phyloP scores from a whole-genome alignment of 1,140 invertebrate genomes.

The Pachyrhynchus sulphureomaculatus region DNA sequence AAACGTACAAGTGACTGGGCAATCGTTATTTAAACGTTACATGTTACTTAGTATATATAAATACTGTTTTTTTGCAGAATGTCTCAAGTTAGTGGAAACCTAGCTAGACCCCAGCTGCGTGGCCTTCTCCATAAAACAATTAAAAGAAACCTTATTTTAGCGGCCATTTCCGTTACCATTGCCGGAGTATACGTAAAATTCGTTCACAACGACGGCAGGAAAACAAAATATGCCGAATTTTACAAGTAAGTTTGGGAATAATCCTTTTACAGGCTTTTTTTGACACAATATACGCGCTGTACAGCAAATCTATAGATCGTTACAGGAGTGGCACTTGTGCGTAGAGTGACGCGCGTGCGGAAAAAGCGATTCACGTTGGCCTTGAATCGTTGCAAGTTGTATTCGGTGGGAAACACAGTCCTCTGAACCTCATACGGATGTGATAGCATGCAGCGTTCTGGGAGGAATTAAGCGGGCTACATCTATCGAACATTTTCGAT shows the following conservation, averaged over 20 bases:
- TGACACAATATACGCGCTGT: background rate
- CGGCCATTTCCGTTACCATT: conserved; percentile 49
- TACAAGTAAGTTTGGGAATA: conserved; percentile 58
- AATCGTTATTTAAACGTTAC: too few relatives aligned
- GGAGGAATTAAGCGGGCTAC: too few relatives aligned
- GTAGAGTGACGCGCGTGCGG: too few relatives aligned
- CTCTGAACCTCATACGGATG: too few relatives aligned
- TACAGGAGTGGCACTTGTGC: background rate
- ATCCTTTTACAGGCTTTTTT: background rate
- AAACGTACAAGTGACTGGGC: too few relatives aligned
- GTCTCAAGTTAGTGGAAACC: background rate
- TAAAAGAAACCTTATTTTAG: conserved; percentile 57
- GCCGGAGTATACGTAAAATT: conserved; percentile 55
- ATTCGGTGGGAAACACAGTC: too few relatives aligned
- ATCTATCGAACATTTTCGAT: too few relatives aligned
- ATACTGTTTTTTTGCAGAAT: conserved; percentile 20
- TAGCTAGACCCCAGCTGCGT: conserved; percentile 57
- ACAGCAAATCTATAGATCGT: too few relatives aligned
- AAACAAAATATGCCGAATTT: conserved; percentile 65
- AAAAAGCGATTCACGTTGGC: too few relatives aligned
- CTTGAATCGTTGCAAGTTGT: too few relatives aligned
- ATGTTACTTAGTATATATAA: too few relatives aligned
- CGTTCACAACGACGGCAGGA: conserved; percentile 56
- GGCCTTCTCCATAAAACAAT: conserved; percentile 59
- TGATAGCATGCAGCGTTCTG: too few relatives aligned